These are phyloP conservation scores for Loris lydekkerianus DNA, from an alignment of 2,797 vertebrate species.

Conservation along the genomic window DNA sequence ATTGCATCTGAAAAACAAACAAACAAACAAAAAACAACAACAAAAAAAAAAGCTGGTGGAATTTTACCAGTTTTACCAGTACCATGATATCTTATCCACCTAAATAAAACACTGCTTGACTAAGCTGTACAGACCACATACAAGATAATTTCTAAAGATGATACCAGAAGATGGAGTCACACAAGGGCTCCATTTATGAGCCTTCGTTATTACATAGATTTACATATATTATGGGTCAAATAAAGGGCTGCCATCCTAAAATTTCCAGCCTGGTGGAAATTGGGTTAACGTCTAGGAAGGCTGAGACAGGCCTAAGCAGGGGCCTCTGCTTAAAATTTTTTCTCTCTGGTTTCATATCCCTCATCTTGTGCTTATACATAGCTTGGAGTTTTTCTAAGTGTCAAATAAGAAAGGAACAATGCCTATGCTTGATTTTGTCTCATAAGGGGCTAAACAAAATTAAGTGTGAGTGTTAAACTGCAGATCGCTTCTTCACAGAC, in stretches of 20 bases:
- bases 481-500: background rate
- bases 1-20: background rate
- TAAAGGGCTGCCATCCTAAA: background rate
- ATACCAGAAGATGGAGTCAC: background rate
- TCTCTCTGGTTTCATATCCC: background rate
- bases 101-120: conserved; percentile 10
- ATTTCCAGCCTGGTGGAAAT: background rate
- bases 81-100: background rate
- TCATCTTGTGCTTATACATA: background rate
- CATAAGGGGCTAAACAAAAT: background rate
- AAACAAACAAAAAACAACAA: no score
- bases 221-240: background rate
- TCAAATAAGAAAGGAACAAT: background rate
- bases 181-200: background rate
- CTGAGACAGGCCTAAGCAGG: background rate
- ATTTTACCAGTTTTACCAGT: background rate
- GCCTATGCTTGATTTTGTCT: background rate
- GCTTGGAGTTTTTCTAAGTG: background rate
- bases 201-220: background rate
- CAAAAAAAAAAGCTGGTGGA: background rate
- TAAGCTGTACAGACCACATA: background rate
- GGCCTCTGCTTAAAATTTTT: background rate
- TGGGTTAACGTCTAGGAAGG: background rate
- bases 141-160: background rate
- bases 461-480: background rate